Percentiles rank a stretch among this genome's conserved stretches.
These are phyloP conservation scores for Agrilus mali DNA, from an alignment of 2,888 invertebrate genomes.

Conservation along the genomic window DNA sequence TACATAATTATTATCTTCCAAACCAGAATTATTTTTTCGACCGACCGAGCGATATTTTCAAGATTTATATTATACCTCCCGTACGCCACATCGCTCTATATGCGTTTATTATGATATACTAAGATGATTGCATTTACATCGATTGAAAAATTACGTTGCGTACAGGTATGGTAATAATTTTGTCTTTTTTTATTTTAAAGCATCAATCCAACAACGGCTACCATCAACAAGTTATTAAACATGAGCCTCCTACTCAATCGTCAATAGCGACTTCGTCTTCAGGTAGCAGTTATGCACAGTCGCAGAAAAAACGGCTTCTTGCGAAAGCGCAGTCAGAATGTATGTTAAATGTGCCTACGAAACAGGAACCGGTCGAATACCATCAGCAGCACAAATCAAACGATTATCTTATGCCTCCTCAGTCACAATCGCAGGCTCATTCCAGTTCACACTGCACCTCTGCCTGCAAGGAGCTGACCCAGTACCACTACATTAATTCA, in stretches of 20 bases:
- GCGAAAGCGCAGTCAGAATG: constrained; percentile 77
- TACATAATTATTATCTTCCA: no score
- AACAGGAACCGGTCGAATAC: constrained; percentile 45
- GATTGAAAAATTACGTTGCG: no score
- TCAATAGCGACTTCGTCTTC: constrained; percentile 6
- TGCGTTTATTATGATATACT: no score
- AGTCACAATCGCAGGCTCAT: constrained; percentile 11
- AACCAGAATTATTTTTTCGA: no score
- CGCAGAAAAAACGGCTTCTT: constrained; percentile 79
- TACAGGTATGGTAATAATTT: no score
- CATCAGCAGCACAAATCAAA: constrained; percentile 33
- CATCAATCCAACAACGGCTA: constrained; percentile 17
- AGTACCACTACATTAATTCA: constrained; percentile 33
- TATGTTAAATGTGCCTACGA: constrained; percentile 46
- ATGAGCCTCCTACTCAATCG: constrained; percentile 33
- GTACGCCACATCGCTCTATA: no score
- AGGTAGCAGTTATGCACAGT: constrained; percentile 43
- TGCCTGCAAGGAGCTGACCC: constrained; percentile 39
- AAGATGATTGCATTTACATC: no score
- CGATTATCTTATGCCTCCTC: constrained; percentile 19
- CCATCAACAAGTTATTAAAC: constrained; percentile 35
- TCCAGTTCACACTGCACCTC: constrained; percentile 26
- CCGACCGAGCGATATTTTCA: no score
- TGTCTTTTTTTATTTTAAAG: no score
- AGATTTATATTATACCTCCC: no score